A percentile compares a stretch with the other conserved stretches of the same genome.
Evolutionary conservation across 2,113 vertebrate genomes (phyloP).

Genomic region (Gracilinanus agilis): DNA sequence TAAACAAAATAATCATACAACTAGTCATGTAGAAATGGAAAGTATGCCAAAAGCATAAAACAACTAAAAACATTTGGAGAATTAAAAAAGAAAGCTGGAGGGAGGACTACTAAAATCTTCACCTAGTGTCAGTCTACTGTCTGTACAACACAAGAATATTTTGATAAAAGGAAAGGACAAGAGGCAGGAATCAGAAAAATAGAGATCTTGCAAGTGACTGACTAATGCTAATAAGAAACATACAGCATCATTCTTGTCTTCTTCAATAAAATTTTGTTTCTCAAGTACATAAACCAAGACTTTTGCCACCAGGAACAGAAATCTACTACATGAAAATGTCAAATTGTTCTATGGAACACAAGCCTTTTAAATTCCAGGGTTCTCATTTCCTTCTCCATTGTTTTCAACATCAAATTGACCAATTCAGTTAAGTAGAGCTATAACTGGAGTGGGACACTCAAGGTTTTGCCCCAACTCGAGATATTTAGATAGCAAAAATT

Average conservation of each 20-base stretch:
- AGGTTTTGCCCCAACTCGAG: neutral
- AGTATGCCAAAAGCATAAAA: constrained; percentile 61
- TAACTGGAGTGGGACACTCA: neutral
- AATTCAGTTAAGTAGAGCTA: constrained; percentile 43
- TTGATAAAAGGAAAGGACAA: constrained; percentile 57
- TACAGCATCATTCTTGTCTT: constrained; percentile 52
- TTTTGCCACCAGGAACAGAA: constrained; percentile 64
- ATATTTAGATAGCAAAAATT: neutral
- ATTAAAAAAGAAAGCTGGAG: constrained; percentile 6
- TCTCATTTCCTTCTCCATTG: constrained; percentile 37
- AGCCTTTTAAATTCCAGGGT: constrained; percentile 49
- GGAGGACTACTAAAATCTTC: constrained; percentile 30
- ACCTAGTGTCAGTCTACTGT: constrained; percentile 52
- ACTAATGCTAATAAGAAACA: neutral
- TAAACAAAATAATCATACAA: constrained; percentile 55
- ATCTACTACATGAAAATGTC: constrained; percentile 57
- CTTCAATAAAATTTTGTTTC: constrained; percentile 59
- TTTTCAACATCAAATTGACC: constrained; percentile 33
- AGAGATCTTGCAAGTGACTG: constrained; percentile 71
- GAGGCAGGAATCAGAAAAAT: constrained; percentile 61
- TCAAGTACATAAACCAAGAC: constrained; percentile 21
- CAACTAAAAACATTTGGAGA: constrained; percentile 39
- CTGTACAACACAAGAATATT: constrained; percentile 58
- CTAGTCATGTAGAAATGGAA: constrained; percentile 62
- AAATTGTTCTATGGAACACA: constrained; percentile 65